phyloP scores from a whole-genome alignment of 2,888 invertebrate species.

The Coleophora deauratella region DNA sequence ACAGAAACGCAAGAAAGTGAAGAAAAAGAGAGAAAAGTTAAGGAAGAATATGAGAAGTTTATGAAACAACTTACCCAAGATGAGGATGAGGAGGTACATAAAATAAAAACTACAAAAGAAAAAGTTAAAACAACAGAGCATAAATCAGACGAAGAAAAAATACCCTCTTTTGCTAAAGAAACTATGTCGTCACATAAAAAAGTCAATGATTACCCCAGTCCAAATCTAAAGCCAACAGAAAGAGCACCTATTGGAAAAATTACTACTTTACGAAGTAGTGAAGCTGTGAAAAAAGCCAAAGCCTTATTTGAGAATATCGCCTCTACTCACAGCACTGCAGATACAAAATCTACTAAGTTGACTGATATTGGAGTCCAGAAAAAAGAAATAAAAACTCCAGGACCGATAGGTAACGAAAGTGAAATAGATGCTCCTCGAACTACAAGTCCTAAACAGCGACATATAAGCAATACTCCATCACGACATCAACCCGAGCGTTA shows the following conservation, averaged over 20 bases:
- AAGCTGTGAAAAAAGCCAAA: constrained; percentile 81
- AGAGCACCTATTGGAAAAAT: constrained; percentile 44
- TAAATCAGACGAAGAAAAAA: constrained; percentile 22
- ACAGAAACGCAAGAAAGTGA: constrained; percentile 43
- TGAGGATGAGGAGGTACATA: constrained; percentile 27
- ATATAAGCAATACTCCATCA: constrained; percentile 23
- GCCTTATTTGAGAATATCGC: constrained; percentile 80
- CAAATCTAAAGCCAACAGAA: constrained; percentile 33
- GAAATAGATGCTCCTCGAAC: constrained; percentile 27
- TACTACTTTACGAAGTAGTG: constrained; percentile 70
- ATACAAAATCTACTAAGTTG: constrained; percentile 47
- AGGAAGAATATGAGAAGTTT: constrained; percentile 60
- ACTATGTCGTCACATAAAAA: constrained; percentile 38
- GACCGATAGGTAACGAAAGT: constrained; percentile 29
- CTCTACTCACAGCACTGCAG: constrained; percentile 42
- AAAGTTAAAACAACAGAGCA: constrained; percentile 7
- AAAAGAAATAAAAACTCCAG: constrained; percentile 38
- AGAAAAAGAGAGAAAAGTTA: constrained; percentile 52
- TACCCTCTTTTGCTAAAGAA: constrained; percentile 32
- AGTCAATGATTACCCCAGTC: constrained; percentile 29
- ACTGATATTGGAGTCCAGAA: constrained; percentile 66
- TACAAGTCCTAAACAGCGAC: constrained; percentile 21
- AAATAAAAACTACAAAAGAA: constrained; percentile 16
- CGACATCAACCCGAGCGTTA: constrained; percentile 18
- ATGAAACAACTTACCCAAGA: constrained; percentile 49